Evolutionary conservation across 2,888 invertebrate genomes (phyloP).

Genomic region (Cheilosia pagana): DNA sequence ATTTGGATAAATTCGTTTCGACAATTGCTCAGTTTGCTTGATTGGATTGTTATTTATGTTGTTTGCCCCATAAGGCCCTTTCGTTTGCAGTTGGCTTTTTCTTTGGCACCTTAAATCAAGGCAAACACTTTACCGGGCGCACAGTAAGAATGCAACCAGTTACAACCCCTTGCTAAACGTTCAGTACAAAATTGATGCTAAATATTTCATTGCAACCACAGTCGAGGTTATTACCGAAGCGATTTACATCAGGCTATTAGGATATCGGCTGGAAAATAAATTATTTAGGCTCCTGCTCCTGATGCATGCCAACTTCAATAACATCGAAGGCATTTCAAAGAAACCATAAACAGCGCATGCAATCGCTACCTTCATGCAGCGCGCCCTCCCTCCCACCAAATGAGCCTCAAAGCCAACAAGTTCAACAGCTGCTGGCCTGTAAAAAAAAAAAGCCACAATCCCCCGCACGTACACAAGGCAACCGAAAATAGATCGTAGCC

Average conservation of each 20-base stretch:
- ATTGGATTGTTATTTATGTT: no score
- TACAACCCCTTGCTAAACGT: no score
- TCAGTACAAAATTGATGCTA: no score
- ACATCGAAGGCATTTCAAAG: not conserved
- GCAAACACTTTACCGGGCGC: no score
- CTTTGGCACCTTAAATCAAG: no score
- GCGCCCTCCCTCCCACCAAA: not conserved
- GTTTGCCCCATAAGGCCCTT: no score
- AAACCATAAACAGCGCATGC: slow-evolving; percentile 1
- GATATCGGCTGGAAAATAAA: not conserved
- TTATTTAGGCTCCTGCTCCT: not conserved
- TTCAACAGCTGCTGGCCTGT: slow-evolving; percentile 23
- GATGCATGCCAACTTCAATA: slow-evolving; percentile 22
- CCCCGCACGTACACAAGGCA: not conserved
- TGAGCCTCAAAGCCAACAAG: slow-evolving; percentile 1
- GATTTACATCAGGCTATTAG: not conserved
- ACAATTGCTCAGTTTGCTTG: no score
- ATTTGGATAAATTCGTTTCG: no score
- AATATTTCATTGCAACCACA: not conserved
- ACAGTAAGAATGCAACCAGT: no score
- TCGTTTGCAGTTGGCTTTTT: no score
- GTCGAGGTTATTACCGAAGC: not conserved
- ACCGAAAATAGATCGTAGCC: slow-evolving; percentile 58
- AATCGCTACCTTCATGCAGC: slow-evolving; percentile 5
- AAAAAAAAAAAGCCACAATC: no score